A percentile compares a stretch with the other conserved stretches of the same genome.
Evolutionary conservation across 1,140 invertebrate species (phyloP).

Genomic region (Dreissena rostriformis): DNA sequence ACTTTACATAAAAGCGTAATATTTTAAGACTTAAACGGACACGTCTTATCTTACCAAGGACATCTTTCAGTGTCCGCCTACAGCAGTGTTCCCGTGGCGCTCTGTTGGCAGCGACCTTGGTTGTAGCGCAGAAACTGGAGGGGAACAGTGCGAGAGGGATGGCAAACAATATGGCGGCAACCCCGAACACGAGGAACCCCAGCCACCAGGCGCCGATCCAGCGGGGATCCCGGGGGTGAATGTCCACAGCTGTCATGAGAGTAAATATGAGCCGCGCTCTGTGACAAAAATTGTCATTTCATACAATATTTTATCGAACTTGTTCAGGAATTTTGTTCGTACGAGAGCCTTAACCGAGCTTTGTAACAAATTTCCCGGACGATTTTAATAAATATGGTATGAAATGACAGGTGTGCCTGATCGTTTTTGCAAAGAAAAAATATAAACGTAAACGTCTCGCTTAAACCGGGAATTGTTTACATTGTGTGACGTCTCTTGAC

Average conservation of each 20-base stretch:
- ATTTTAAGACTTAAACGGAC: not conserved
- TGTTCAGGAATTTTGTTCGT: too few relatives aligned
- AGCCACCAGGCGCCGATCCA: slow-evolving; percentile 84
- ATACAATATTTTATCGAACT: too few relatives aligned
- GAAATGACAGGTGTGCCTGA: too few relatives aligned
- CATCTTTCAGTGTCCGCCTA: not conserved
- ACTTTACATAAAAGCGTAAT: not conserved
- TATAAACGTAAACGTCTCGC: too few relatives aligned
- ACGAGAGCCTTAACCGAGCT: too few relatives aligned
- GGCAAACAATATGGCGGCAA: slow-evolving; percentile 71
- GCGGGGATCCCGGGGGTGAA: slow-evolving; percentile 73
- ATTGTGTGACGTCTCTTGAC: too few relatives aligned
- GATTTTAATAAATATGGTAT: too few relatives aligned
- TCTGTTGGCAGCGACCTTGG: not conserved
- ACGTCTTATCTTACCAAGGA: not conserved
- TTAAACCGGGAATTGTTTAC: too few relatives aligned
- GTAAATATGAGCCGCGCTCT: not conserved
- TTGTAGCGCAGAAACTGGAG: not conserved
- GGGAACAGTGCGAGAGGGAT: slow-evolving; percentile 83
- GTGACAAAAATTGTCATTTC: too few relatives aligned
- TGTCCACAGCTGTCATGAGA: slow-evolving; percentile 49
- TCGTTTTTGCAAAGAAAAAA: too few relatives aligned
- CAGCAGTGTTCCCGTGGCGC: not conserved
- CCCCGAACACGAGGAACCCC: slow-evolving; percentile 78
- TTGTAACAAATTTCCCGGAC: too few relatives aligned